Conservation (phyloP, 2,113 vertebrate genomes). For the Pipra filicauda region DNA sequence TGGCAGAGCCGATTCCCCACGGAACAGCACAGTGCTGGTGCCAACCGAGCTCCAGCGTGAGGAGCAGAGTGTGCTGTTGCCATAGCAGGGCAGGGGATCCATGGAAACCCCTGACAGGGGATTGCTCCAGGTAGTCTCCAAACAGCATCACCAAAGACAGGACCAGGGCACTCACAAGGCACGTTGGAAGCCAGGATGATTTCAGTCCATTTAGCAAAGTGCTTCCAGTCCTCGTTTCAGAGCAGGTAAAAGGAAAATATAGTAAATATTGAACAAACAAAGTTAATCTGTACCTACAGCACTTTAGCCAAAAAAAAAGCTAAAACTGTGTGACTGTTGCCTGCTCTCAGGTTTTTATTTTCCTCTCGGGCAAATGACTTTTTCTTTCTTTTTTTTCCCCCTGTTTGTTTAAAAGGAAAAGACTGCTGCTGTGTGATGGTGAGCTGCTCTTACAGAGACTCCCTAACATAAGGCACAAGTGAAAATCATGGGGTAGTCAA, state of each 20-base stretch:
- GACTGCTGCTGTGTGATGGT: neutral
- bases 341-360: neutral
- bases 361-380: neutral
- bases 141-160: neutral
- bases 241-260: slow-evolving; percentile 33
- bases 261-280: slow-evolving; percentile 52
- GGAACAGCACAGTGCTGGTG: neutral
- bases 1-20: neutral
- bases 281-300: slow-evolving; percentile 26
- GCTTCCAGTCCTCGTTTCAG: slow-evolving; percentile 8
- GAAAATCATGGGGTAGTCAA: slow-evolving; percentile 30
- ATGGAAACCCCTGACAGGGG: slow-evolving; percentile 58
- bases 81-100: slow-evolving; percentile 38
- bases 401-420: neutral
- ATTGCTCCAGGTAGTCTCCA: neutral
- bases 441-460: neutral
- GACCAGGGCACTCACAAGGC: slow-evolving; percentile 19
- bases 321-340: neutral
- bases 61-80: slow-evolving; percentile 32
- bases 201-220: slow-evolving; percentile 68
- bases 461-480: neutral
- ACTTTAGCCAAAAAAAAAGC: slow-evolving; percentile 6
- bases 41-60: neutral
- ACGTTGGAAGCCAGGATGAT: slow-evolving; percentile 8
- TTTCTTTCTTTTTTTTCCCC: neutral